Conservation (phyloP, 1,140 invertebrate species). For the Drosophila pandora region DNA sequence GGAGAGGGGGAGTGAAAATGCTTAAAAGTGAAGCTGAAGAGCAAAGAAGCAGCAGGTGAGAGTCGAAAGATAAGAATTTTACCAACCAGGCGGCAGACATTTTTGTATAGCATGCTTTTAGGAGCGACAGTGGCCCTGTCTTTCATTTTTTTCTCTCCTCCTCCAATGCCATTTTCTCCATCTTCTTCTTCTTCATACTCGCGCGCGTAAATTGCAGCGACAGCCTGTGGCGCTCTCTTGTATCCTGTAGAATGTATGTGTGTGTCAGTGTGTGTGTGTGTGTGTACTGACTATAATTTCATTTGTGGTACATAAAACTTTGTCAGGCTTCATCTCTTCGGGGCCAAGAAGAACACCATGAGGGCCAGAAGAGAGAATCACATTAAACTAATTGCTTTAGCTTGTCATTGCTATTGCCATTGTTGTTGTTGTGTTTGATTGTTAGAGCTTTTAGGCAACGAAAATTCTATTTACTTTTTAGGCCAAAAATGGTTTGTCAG, state of each 20-base stretch:
- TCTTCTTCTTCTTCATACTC: neutral
- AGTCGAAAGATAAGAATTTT: constrained; percentile 59
- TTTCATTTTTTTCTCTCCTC: constrained; percentile 20
- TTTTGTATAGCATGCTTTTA: constrained; percentile 69
- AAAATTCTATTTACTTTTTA: constrained; percentile 78
- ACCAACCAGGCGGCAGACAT: neutral
- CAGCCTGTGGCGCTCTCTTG: constrained; percentile 54
- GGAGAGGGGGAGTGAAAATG: constrained; percentile 55
- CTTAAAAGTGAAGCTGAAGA: constrained; percentile 71
- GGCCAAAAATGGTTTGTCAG: constrained; percentile 40
- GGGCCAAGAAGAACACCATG: constrained; percentile 10
- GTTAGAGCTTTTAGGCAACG: constrained; percentile 76
- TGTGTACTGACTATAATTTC: constrained; percentile 70
- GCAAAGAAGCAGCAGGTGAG: constrained; percentile 47
- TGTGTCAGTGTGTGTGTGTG: constrained; percentile 14
- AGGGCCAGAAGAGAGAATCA: constrained; percentile 55
- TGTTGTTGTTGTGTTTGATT: constrained; percentile 53
- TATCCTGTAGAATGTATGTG: constrained; percentile 1
- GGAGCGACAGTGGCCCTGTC: constrained; percentile 48
- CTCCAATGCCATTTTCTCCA: too few relatives aligned
- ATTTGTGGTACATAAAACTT: constrained; percentile 82
- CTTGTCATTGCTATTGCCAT: constrained; percentile 70
- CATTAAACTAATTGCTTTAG: constrained; percentile 83
- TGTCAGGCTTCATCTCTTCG: constrained; percentile 69
- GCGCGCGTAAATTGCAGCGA: constrained; percentile 74